Base-by-base conservation (phyloP, 2,113 vertebrate genomes). In the Megalops atlanticus region DNA sequence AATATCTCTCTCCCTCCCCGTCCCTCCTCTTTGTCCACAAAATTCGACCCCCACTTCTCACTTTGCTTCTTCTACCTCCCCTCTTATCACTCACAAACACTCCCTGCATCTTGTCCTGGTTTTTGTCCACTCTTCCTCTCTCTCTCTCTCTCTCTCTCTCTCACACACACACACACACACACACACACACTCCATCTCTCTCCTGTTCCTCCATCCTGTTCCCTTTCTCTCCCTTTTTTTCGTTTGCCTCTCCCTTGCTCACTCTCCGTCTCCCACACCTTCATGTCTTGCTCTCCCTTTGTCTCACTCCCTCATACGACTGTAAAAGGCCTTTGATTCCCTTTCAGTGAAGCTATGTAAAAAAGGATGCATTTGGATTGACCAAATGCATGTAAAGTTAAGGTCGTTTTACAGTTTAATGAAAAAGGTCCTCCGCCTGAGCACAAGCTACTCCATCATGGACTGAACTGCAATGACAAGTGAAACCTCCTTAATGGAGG, bases 1-100 rank as follows among this genome's bases (percentile, higher is more conserved):
- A 92, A 92, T 90, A 90, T 92, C 89, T 91, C 89, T 91, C 84
- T 87, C 85, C 85, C 83, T 85, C 84, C 88, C 85, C 85, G 81
- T 83, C 86, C 78, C 74, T 86, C 75, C 83, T 71, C 45, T 86
- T 82, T 89, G 72, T 81, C 58, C 58, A 64, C 69, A 74, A 73
- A 80, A 74, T 80, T 80, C 79, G 52, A 31, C 70, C 70, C 79
- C 2, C 73, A 45, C 73, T 73, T 70, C 73, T 68, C n/a, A 31
- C 58, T 64, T 41, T 36, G 38, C 72, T 38, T 54, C 7, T 69
- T 41, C 40, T 33, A 11, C 38, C 38, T 79, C 38, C n/a, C 33
- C 38, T 31, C 52, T 40, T 45, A 74, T 74, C 70, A 24, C 70
- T 33, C 45, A 39, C 69, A 33, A 52, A 80, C 70, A 58, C 43